These are phyloP conservation scores for Lasioglossum lativentre DNA, from an alignment of 2,888 invertebrate genomes.

Conservation along the genomic window DNA sequence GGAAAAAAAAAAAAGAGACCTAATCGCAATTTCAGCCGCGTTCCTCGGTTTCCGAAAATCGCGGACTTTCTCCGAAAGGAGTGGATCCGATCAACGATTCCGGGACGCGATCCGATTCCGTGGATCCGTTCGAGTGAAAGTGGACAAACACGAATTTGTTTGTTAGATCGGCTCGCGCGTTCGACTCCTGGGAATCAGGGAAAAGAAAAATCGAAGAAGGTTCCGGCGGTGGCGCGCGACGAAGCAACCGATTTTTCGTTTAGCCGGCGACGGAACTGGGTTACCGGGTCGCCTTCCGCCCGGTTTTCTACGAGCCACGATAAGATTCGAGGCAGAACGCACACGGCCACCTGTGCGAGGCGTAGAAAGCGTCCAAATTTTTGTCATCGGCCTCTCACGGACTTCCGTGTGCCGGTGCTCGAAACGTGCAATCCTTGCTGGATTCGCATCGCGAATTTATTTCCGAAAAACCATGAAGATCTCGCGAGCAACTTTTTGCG, in stretches of 20 bases:
- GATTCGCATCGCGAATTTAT: background rate
- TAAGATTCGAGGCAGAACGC: conserved; percentile 65
- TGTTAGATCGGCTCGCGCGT: conserved; percentile 28
- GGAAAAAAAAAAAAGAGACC: background rate
- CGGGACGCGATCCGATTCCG: conserved; percentile 17
- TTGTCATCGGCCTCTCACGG: conserved; percentile 51
- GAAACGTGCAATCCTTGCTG: background rate
- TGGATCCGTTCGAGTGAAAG: conserved; percentile 57
- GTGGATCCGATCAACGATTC: conserved; percentile 11
- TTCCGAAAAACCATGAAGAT: background rate
- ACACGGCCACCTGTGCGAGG: conserved; percentile 69
- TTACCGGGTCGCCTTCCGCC: conserved; percentile 72
- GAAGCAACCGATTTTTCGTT: conserved; percentile 69
- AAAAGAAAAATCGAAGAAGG: conserved; percentile 49
- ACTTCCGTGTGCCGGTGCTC: conserved; percentile 13
- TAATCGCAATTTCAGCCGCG: conserved; percentile 12
- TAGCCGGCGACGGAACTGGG: conserved; percentile 66
- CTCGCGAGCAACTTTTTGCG: background rate
- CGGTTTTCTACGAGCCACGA: conserved; percentile 74
- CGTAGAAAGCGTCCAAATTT: conserved; percentile 82
- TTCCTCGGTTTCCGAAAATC: conserved; percentile 38
- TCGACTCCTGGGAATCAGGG: conserved; percentile 28
- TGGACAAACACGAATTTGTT: conserved; percentile 48
- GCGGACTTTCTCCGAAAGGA: conserved; percentile 40
- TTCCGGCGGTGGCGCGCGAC: conserved; percentile 24